Conservation (phyloP, 1,140 invertebrate genomes). For the Zaprionus capensis region DNA sequence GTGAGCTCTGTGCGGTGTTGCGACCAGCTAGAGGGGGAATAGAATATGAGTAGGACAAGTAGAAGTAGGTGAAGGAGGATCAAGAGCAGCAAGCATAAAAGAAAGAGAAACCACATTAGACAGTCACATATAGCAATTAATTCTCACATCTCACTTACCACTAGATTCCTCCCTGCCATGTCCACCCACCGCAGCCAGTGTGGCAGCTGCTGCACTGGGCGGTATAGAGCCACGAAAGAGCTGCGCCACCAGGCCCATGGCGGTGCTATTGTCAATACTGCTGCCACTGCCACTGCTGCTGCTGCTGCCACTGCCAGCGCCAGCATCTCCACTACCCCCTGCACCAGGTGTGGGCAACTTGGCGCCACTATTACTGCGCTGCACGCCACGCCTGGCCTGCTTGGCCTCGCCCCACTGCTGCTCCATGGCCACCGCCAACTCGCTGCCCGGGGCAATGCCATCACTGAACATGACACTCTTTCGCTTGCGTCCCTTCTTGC, state of each 20-base stretch:
- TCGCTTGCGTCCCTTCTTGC: constrained; percentile 86
- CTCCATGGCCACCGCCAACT: constrained; percentile 89
- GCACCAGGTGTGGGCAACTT: constrained; percentile 69
- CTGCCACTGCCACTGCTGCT: constrained; percentile 37
- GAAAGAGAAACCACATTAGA: background rate
- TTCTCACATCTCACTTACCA: constrained; percentile 22
- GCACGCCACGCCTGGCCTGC: constrained; percentile 64
- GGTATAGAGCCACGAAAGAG: constrained; percentile 80
- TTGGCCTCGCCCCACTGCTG: constrained; percentile 78
- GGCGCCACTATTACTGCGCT: constrained; percentile 49
- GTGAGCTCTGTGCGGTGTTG: constrained; percentile 57
- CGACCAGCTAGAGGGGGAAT: constrained; percentile 36
- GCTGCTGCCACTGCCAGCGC: constrained; percentile 9
- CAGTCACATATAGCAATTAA: background rate
- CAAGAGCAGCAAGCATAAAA: no score
- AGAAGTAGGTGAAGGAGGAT: no score
- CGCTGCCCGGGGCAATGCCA: constrained; percentile 95
- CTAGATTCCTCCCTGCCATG: constrained; percentile 36
- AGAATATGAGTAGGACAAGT: no score
- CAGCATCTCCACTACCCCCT: constrained; percentile 8
- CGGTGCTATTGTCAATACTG: constrained; percentile 66
- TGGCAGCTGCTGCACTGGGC: constrained; percentile 71
- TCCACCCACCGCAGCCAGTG: constrained; percentile 55
- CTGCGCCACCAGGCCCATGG: constrained; percentile 73
- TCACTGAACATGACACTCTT: constrained; percentile 96